phyloP scores from a whole-genome alignment of 1,140 invertebrate genomes.

The Helicoverpa armigera region DNA sequence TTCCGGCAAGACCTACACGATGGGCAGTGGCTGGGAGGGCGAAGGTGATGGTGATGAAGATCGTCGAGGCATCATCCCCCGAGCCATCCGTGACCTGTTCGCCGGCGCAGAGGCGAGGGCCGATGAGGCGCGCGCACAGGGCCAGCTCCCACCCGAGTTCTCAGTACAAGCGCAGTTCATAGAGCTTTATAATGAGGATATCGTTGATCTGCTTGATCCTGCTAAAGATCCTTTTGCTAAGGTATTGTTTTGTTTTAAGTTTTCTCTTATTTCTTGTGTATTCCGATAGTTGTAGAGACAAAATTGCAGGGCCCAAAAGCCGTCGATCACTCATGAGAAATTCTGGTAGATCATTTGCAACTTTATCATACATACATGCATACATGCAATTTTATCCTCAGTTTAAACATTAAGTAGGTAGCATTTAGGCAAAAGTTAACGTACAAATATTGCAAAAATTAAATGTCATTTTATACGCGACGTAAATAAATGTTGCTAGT shows the following conservation, averaged over 20 bases:
- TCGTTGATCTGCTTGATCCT: conserved; percentile 96
- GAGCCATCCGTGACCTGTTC: conserved; percentile 97
- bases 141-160: conserved; percentile 90
- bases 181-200: conserved; percentile 98
- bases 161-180: conserved; percentile 96
- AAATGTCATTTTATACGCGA: no score
- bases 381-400: no score
- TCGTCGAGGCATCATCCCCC: conserved; percentile 94
- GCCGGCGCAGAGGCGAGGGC: conserved; percentile 91
- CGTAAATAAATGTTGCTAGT: background rate
- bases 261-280: background rate
- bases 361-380: no score
- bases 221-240: conserved; percentile 87
- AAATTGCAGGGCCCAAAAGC: no score
- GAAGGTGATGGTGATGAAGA: conserved; percentile 90
- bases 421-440: no score
- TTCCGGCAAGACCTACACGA: conserved; percentile 99
- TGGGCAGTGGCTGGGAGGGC: conserved; percentile 99
- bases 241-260: conserved; percentile 67
- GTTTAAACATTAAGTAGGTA: no score
- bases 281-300: no score
- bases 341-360: no score
- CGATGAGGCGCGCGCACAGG: conserved; percentile 87
- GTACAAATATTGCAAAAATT: no score
- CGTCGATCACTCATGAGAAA: no score